phyloP scores from a whole-genome alignment of 1,140 invertebrate species.

The Solenopsis invicta region DNA sequence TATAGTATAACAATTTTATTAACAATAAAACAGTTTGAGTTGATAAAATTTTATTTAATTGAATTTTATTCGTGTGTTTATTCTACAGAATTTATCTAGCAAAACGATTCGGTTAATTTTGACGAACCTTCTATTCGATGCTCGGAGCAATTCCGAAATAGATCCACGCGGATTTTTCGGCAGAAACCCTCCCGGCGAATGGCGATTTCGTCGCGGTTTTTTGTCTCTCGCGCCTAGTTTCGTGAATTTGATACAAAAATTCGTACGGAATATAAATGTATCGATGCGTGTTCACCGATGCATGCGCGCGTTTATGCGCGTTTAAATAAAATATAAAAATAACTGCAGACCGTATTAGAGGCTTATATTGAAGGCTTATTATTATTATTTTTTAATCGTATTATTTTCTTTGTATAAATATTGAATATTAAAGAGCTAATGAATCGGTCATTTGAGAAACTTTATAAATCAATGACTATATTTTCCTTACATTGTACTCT shows the following conservation, averaged over 20 bases:
- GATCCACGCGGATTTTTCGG: slow-evolving; percentile 30
- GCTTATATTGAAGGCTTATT: neutral
- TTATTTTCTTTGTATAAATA: slow-evolving; percentile 2
- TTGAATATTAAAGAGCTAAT: too few relatives aligned
- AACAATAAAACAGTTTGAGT: slow-evolving; percentile 48
- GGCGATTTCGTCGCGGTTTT: slow-evolving; percentile 18
- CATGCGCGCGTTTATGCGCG: neutral
- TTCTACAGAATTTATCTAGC: neutral
- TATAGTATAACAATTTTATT: too few relatives aligned
- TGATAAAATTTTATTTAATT: slow-evolving; percentile 51
- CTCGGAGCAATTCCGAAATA: slow-evolving; percentile 22
- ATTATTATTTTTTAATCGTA: neutral
- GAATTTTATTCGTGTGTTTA: slow-evolving; percentile 45
- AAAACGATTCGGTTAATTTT: slow-evolving; percentile 53
- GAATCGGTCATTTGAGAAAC: too few relatives aligned
- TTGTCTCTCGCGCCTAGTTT: slow-evolving; percentile 20
- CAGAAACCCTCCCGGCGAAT: slow-evolving; percentile 11
- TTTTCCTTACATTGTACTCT: too few relatives aligned
- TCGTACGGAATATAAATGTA: slow-evolving; percentile 1
- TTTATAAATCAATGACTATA: too few relatives aligned
- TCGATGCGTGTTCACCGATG: neutral
- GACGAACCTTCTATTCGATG: slow-evolving; percentile 21
- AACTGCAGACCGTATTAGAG: neutral
- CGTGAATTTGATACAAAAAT: slow-evolving; percentile 22
- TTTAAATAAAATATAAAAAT: neutral